Conservation (phyloP, 2,113 vertebrate genomes). For the Gallinago undulata region DNA sequence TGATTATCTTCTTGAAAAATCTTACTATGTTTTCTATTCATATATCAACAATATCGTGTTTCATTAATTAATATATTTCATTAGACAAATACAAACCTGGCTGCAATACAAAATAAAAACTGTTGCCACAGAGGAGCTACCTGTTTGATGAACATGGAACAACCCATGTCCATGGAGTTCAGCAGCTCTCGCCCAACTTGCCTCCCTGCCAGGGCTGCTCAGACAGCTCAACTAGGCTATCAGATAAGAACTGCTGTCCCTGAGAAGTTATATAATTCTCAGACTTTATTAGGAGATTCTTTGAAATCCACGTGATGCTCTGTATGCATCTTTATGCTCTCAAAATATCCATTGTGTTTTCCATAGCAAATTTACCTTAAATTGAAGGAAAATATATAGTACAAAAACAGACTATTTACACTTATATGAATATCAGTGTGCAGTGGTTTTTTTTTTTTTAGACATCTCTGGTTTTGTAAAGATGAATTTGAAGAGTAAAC, state of each 20-base stretch:
- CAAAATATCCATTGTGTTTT: neutral
- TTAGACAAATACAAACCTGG: neutral
- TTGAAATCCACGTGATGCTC: neutral
- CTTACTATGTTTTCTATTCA: neutral
- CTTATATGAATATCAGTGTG: neutral
- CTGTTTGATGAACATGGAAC: neutral
- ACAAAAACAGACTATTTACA: neutral
- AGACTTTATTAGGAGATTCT: neutral
- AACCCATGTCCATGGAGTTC: neutral
- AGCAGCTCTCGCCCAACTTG: neutral
- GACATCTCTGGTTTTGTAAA: neutral
- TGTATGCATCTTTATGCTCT: neutral
- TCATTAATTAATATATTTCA: neutral
- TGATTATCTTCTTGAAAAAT: neutral
- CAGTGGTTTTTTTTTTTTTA: neutral
- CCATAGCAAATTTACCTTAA: neutral
- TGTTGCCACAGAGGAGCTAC: neutral
- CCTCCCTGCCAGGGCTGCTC: neutral
- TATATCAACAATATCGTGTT: neutral
- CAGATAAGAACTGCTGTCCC: neutral
- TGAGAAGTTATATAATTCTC: neutral
- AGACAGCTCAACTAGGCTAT: neutral
- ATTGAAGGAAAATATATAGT: neutral
- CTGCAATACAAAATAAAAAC: neutral
- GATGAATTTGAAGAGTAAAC: neutral